These are phyloP conservation scores for Syncerus caffer DNA, from an alignment of 2,797 vertebrate genomes.

Conservation along the genomic window DNA sequence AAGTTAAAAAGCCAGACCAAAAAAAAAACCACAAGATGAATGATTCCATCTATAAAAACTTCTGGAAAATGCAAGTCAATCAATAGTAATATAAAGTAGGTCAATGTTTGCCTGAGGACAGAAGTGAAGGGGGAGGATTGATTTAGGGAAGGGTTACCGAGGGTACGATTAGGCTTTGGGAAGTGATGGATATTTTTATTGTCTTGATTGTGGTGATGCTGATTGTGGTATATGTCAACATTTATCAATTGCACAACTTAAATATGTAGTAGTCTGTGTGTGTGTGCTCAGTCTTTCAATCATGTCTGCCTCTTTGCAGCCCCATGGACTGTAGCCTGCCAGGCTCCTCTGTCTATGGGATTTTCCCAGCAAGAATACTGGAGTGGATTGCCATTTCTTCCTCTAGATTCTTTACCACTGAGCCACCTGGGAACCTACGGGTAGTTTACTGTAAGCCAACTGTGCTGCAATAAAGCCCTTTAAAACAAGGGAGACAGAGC, in stretches of 20 bases:
- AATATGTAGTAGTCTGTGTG: neutral
- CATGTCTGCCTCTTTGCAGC: neutral
- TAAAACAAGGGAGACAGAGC: neutral
- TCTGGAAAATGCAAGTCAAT: neutral
- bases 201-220: neutral
- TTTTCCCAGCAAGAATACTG: neutral
- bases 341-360: neutral
- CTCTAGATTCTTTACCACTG: neutral
- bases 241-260: neutral
- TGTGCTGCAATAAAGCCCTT: neutral
- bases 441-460: neutral
- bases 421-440: neutral
- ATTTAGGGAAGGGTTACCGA: neutral
- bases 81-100: neutral
- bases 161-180: neutral
- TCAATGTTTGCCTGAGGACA: neutral
- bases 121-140: neutral
- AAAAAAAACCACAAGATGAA: neutral
- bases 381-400: neutral
- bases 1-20: neutral
- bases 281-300: neutral
- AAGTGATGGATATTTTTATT: neutral
- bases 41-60: constrained; percentile 22
- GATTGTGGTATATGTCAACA: neutral
- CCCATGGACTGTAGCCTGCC: neutral